Conservation (phyloP, 2,797 vertebrate species). For the Peromyscus attwateri region DNA sequence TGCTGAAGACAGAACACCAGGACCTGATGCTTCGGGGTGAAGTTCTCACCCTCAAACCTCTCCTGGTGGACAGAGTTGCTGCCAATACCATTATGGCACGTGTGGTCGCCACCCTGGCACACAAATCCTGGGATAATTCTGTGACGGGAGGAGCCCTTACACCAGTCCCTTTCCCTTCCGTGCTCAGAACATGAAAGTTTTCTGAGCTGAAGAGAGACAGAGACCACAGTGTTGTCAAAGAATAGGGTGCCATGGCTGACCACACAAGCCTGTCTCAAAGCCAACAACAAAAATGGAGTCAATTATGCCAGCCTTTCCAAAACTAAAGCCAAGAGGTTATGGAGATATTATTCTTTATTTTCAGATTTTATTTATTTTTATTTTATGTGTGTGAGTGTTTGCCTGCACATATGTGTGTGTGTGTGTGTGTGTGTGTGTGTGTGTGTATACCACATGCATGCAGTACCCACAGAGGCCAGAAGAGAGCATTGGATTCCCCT, state of each 20-base stretch:
- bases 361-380: neutral
- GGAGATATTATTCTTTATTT: neutral
- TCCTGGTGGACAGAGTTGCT: too few relatives aligned
- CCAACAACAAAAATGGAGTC: neutral
- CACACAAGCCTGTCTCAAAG: neutral
- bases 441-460: neutral
- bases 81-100: accelerated
- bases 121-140: neutral
- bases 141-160: neutral
- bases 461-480: neutral
- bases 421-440: neutral
- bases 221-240: neutral
- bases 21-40: neutral
- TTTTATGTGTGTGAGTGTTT: neutral
- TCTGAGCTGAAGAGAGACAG: neutral
- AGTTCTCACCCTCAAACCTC: neutral
- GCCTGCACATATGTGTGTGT: neutral
- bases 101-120: neutral
- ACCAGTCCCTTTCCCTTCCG: neutral
- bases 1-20: neutral
- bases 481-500: neutral
- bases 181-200: neutral
- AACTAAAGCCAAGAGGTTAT: neutral
- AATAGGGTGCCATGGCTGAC: neutral
- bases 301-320: neutral